Evolutionary conservation across 2,797 vertebrate species (phyloP).

Genomic region (Columba guinea): DNA sequence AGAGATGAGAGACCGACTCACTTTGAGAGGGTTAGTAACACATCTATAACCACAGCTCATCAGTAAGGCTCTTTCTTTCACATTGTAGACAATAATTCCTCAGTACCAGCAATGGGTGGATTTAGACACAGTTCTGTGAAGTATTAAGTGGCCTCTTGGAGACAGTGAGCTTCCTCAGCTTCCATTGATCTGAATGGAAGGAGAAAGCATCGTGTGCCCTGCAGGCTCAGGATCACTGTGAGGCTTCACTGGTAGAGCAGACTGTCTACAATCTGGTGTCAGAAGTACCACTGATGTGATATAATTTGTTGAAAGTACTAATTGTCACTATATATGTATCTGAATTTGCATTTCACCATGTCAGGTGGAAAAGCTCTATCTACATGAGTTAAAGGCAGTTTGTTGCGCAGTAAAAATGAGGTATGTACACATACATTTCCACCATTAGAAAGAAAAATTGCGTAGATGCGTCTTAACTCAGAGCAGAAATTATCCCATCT

Average conservation of each 20-base stretch:
- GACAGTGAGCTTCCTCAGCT: not conserved
- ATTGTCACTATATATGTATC: accelerated
- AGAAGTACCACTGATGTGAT: not conserved
- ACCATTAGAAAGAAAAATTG: not conserved
- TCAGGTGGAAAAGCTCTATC: not conserved
- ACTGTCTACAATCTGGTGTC: not conserved
- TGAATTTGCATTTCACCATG: not conserved
- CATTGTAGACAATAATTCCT: not conserved
- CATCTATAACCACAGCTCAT: not conserved
- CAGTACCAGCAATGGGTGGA: not conserved
- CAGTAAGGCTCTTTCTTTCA: not conserved
- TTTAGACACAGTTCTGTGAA: not conserved
- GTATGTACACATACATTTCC: accelerated
- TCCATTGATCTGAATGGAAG: not conserved
- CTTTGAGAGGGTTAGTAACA: not conserved
- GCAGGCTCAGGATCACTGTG: not conserved
- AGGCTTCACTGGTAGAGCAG: not conserved
- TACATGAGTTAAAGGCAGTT: not conserved
- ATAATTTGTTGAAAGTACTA: not conserved
- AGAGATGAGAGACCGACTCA: not conserved
- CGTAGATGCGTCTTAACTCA: not conserved
- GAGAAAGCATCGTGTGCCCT: not conserved
- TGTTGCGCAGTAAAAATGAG: not conserved
- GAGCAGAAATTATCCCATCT: not conserved
- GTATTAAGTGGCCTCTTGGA: not conserved